Evolutionary conservation across 2,888 invertebrate species (phyloP).

Genomic region (Ennomos erosarius): DNA sequence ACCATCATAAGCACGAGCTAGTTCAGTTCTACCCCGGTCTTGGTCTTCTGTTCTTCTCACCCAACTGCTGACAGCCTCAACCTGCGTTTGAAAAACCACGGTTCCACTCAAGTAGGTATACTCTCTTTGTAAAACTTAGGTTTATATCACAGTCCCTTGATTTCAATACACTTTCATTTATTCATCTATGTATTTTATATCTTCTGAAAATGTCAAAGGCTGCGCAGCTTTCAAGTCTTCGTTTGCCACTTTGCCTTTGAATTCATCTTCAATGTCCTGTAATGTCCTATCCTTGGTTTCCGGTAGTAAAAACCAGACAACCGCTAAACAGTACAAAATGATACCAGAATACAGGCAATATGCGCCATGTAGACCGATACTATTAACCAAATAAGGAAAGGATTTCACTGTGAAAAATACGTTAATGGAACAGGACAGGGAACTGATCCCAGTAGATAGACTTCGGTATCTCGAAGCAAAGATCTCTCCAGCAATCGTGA

Average conservation of each 20-base stretch:
- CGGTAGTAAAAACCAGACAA: slow-evolving; percentile 58
- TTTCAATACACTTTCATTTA: background rate
- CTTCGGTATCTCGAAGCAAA: slow-evolving; percentile 86
- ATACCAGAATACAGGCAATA: slow-evolving; percentile 56
- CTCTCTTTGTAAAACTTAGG: too few species aligned
- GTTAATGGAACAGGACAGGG: slow-evolving; percentile 48
- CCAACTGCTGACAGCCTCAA: too few species aligned
- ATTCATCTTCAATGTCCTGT: slow-evolving; percentile 65
- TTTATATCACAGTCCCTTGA: too few species aligned
- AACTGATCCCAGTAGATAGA: slow-evolving; percentile 76
- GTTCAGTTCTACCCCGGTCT: too few species aligned
- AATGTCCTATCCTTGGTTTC: slow-evolving; percentile 66
- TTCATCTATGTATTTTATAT: background rate
- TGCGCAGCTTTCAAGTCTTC: slow-evolving; percentile 31
- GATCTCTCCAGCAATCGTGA: slow-evolving; percentile 89
- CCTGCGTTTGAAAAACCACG: too few species aligned
- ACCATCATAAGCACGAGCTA: too few species aligned
- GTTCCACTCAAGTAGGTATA: too few species aligned
- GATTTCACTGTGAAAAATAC: slow-evolving; percentile 49
- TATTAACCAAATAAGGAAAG: slow-evolving; percentile 40
- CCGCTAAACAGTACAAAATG: slow-evolving; percentile 53
- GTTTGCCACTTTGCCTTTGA: slow-evolving; percentile 47
- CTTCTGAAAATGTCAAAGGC: slow-evolving; percentile 12
- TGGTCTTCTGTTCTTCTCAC: too few species aligned
- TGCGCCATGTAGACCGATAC: slow-evolving; percentile 47